Evolutionary conservation across 2,113 vertebrate genomes (phyloP), one percentile per base, ranked within the genome.

Genomic region (Calidris pygmaea): DNA sequence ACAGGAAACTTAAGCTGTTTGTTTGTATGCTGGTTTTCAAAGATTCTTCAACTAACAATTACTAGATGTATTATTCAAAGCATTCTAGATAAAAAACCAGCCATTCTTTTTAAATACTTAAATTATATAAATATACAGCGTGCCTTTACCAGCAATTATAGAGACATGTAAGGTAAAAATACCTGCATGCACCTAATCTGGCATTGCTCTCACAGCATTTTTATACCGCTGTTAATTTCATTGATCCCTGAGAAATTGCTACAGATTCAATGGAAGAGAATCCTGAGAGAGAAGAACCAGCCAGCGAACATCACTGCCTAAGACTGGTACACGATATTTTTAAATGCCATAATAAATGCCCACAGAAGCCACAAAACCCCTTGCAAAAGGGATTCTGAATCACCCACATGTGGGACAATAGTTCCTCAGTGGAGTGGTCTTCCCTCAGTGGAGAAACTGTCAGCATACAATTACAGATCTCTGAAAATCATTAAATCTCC

Each of bases 401-500:
- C 65, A 50, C 75, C 70, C 37, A 50, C 79, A 35, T 95, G 73
- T 87, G 67, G 92, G 53, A 95, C 85, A 90, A 96, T 94, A 95
- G 91, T 87, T 96, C 88, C 48, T 78, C 45, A n/a, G n/a, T 8
- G 83, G 52, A 91, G 59, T 79, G 66, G 90, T 84, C 93, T 90
- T 96, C 56, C 85, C 83, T 87, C 81, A 85, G 71, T 83, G 83
- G 76, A 96, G 85, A 72, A 84, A 92, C 45, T 96, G 91, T 88
- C 90, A 96, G 76, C 81, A 76, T 84, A 85, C 82, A 96, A 95
- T 95, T 92, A 87, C 1, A 91, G 41, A 92, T 45, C 39, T 75
- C 82, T 97, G 91, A 96, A 95, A 97, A 96, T 88, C 60, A 95
- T 93, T 95, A 92, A 71, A 85, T 90, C 77, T 92, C 89, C 79